Conservation (phyloP, 2,888 invertebrate species). For the Tribolium freemani region DNA sequence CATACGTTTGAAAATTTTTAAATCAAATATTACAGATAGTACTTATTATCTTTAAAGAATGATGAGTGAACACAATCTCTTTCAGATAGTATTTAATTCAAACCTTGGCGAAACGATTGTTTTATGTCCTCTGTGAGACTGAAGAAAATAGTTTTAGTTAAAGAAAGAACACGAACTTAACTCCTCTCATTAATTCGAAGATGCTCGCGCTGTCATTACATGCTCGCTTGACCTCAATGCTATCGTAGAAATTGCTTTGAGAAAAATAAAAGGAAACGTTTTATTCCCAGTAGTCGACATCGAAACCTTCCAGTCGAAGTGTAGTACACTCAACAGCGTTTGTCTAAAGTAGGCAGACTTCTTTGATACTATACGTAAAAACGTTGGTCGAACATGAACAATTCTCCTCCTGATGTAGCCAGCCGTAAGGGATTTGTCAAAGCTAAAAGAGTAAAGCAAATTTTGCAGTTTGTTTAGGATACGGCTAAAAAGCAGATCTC, state of each 20-base stretch:
- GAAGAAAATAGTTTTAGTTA: not conserved
- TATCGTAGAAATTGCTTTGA: constrained; percentile 32
- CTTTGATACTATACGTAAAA: constrained; percentile 10
- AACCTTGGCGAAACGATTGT: too few species aligned
- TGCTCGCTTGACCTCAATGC: constrained; percentile 30
- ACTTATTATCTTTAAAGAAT: too few species aligned
- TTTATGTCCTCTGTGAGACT: not conserved
- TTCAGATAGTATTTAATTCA: too few species aligned
- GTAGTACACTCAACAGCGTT: constrained; percentile 25
- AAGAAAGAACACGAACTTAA: constrained; percentile 1
- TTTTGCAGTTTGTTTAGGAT: constrained; percentile 32
- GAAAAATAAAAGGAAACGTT: constrained; percentile 43
- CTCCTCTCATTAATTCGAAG: constrained; percentile 35
- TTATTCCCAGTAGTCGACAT: constrained; percentile 40
- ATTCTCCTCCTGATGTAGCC: constrained; percentile 17
- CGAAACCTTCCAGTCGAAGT: constrained; percentile 19
- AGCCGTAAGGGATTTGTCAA: constrained; percentile 38
- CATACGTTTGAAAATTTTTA: too few species aligned
- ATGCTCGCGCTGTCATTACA: constrained; percentile 27
- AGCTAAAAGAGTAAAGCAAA: constrained; percentile 39
- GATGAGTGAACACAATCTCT: too few species aligned
- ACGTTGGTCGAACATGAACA: constrained; percentile 10
- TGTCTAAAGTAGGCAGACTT: constrained; percentile 21
- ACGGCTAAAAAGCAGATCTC: constrained; percentile 11
- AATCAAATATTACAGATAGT: too few species aligned